Base-by-base conservation (phyloP, 2,113 vertebrate genomes). In the Corydoras maculifer region DNA sequence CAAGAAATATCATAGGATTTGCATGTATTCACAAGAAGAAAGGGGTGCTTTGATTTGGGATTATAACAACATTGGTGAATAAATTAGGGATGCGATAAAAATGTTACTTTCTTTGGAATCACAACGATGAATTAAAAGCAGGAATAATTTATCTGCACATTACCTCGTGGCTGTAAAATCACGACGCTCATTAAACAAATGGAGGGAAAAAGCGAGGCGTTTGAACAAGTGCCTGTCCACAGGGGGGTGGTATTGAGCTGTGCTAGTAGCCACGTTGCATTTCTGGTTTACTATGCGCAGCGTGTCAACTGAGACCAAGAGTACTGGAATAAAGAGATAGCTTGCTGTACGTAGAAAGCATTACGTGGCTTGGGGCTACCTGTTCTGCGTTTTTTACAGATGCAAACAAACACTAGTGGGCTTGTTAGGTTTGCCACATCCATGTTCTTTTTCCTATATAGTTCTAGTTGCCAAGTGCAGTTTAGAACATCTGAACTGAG, bases 231-330 rank as follows among this genome's bases (percentile, higher is more conserved):
- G 78, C 79, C 77, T 65, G 69, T 70, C 88, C 90, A 87, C 88
- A 84, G 85, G 89, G 88, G 83, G 89, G 88, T 84, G 90, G n/a
- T 89, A 84, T 89, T 88, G 90, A 89, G 89, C 90, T 86, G 74
- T 81, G 79, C 12, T 84, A 84, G 62, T 59, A 13, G 61, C 67
- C 57, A 30, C 62, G 30, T 32, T 49, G 25, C 78, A 8, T 68
- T 75, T 65, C 60, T 67, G 61, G 75, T 75, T 57, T 49, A 70
- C 70, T 75, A 72, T 82, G 79, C 82, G 72, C 73, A 80, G 79
- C 79, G 70, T 75, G 84, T 86, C 82, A 84, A 70, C 83, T 84
- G 77, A 74, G 78, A 74, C 79, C 83, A 70, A 58, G 75, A 75
- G 59, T 67, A 69, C 71, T 78, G 80, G 83, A 77, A 82, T 86